phyloP scores from a whole-genome alignment of 2,797 vertebrate genomes.

The Alosa sapidissima region DNA sequence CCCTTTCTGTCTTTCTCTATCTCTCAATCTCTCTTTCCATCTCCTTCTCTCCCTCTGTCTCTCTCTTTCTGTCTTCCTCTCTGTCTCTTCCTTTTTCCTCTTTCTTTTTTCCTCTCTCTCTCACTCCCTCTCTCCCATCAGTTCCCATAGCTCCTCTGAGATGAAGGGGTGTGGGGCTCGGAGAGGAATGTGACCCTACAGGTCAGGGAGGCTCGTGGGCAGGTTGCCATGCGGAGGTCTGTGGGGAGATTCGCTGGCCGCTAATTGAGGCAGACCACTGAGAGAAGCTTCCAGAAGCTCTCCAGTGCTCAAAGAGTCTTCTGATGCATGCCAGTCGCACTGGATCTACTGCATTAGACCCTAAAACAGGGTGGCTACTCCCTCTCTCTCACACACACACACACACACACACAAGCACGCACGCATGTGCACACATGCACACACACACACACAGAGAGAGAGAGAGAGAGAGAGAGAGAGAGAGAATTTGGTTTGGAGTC shows the following conservation, averaged over 20 bases:
- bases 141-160: slow-evolving; percentile 27
- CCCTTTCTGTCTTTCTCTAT: background rate
- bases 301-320: too few species aligned
- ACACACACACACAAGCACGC: background rate
- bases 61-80: background rate
- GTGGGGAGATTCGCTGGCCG: background rate
- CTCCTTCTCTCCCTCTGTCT: background rate
- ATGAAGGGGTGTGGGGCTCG: slow-evolving; percentile 49
- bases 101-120: slow-evolving; percentile 58
- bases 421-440: too few species aligned
- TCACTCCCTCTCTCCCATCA: slow-evolving; percentile 42
- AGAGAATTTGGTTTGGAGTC: background rate
- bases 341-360: too few species aligned
- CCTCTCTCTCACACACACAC: background rate
- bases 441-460: too few species aligned
- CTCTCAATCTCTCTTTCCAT: slow-evolving; percentile 40
- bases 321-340: too few species aligned
- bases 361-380: too few species aligned
- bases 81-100: background rate
- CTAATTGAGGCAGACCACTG: background rate
- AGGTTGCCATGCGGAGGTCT: slow-evolving; percentile 39
- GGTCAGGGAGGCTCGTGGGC: slow-evolving; percentile 56
- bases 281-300: background rate
- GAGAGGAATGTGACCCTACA: slow-evolving; percentile 71
- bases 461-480: too few species aligned